Base-by-base conservation (phyloP, 1,140 invertebrate genomes). In the Theocolax elegans region DNA sequence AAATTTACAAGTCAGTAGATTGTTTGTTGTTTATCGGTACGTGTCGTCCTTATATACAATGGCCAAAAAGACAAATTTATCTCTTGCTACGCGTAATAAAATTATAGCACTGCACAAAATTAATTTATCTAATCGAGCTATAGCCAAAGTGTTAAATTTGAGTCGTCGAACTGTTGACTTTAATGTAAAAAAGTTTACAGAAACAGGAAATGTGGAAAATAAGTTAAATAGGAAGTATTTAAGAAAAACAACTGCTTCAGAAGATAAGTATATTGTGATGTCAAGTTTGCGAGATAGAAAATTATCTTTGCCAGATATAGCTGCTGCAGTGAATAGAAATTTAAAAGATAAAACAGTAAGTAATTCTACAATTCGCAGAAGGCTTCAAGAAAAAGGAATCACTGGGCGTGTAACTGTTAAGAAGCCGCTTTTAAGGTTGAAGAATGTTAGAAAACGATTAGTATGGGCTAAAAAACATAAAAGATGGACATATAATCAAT, bases 381-480 rank as follows among this genome's bases (percentile, higher is more conserved):
- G 31, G 10, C 31, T 35, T 10, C 4, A 35, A 35, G 10, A 35
- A 35, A 10, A 4, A 35, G 31, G 31, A 6, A 6, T 35, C 4
- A 6, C 31, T 6, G 31, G 31, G 10, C 31, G 10, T 6, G 31
- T 35, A 6, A 10, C 31, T 35, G 31, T 35, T 6, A 62, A 9
- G 65, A 75, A 78, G 75, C 67, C 73, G 3, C 49, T 76, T 7
- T 38, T 76, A 29, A 65, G 56, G 29, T 6, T 15, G n/a, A 10
- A 67, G 15, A 74, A 74, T 62, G n/a, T n/a, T 77, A 77, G 53
- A 74, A 67, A 53, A 77, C 76, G 59, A 35, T 53, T 72, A 19
- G 13, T 62, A 46, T 78, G 63, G 68, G 71, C 72, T 19, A 67
- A 72, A 48, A 58, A 64, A 10, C 67, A 79, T 67, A 49, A 31